Evolutionary conservation across 2,113 vertebrate species (phyloP), one percentile per base, ranked within the genome.

Genomic region (Tachuris rubrigastra): DNA sequence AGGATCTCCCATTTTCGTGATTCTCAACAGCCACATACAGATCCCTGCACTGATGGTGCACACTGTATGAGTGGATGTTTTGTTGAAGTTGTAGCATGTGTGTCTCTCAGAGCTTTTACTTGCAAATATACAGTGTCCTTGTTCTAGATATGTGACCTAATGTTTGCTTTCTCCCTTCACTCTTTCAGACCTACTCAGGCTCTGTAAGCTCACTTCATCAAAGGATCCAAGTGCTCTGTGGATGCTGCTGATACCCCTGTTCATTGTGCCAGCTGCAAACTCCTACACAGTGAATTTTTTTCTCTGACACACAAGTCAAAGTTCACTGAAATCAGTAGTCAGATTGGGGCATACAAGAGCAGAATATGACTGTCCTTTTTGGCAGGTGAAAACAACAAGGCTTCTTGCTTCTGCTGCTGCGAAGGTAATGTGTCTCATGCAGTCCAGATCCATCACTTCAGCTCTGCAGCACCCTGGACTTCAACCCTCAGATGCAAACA

Each of bases 1-100:
- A 65, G 44, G 44, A 80, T 59, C 49, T 87, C 22, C 17, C 2
- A 1, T 60, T 82, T 80, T 37, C 24, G 6, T 4, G 37, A 35
- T 67, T 35, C 62, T 52, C 31, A 44, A 1, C 67, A 46, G 25
- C 60, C 23, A n/a, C 35, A 10, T 66, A 30, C 33, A 65, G 23
- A 23, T 77, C 33, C 56, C 42, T 47, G 35, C 44, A 33, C 13
- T 0, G 0, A 23, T 15, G 31, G 23, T 27, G 67, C 41, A 84
- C 56, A 58, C 68, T 35, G 12, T 37, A 49, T 0, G 0, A 71
- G 42, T 19, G 31, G 31, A 31, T 33, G n/a, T 6, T 62, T 53
- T 33, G 35, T 42, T 69, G 30, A 62, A 83, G 37, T 75, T 33
- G 23, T 19, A 46, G 31, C 25, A 49, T 9, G 3, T 56, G 47